Conservation (phyloP, 2,888 invertebrate genomes). For the Alloscopus bannaensis region DNA sequence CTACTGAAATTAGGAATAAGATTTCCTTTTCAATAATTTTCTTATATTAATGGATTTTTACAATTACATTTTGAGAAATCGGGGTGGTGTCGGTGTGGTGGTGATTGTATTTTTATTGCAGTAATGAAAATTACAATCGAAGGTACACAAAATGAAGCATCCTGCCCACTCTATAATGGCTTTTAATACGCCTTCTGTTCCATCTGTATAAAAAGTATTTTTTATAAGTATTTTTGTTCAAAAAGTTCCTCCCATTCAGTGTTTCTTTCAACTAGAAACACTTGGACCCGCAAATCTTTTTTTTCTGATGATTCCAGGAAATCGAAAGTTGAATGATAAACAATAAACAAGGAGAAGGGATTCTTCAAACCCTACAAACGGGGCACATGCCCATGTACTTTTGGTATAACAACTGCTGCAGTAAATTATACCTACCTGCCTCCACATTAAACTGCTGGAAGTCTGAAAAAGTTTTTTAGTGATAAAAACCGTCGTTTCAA, state of each 20-base stretch:
- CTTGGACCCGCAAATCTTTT: conserved; percentile 49
- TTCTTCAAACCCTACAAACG: conserved; percentile 13
- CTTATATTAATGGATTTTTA: too few relatives aligned
- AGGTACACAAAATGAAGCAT: too few relatives aligned
- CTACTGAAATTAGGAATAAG: too few relatives aligned
- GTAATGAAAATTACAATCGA: too few relatives aligned
- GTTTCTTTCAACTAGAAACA: conserved; percentile 15
- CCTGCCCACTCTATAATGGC: too few relatives aligned
- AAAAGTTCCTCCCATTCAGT: conserved; percentile 42
- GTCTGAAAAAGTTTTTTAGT: conserved; percentile 40
- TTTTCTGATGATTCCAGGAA: conserved; percentile 68
- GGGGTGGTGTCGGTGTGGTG: too few relatives aligned
- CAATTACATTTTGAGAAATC: too few relatives aligned
- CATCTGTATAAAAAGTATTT: too few relatives aligned
- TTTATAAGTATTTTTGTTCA: too few relatives aligned
- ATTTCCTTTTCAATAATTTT: too few relatives aligned
- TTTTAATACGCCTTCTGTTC: too few relatives aligned
- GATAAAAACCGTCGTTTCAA: conserved; percentile 55
- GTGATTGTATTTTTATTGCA: too few relatives aligned
- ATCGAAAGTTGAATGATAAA: conserved; percentile 65
- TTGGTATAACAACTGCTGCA: conserved; percentile 29
- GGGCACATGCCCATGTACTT: conserved; percentile 35
- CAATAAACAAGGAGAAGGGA: conserved; percentile 52
- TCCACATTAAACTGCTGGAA: conserved; percentile 3
- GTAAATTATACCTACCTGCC: conserved; percentile 37